Evolutionary conservation across 2,113 vertebrate genomes (phyloP).

Genomic region (Chamaea fasciata): DNA sequence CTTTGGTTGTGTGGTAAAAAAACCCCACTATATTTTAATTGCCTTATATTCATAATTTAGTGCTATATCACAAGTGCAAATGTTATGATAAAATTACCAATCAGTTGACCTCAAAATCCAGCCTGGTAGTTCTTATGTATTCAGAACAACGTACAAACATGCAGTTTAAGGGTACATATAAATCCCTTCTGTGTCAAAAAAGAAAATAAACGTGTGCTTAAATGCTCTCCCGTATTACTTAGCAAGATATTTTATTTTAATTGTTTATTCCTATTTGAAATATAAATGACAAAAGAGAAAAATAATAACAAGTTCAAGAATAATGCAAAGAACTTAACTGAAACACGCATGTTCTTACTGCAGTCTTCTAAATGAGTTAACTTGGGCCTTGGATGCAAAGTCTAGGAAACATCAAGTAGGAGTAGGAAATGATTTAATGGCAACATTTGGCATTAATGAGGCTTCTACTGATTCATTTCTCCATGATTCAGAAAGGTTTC

Average conservation of each 20-base stretch:
- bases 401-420: slow-evolving; percentile 4
- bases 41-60: not conserved
- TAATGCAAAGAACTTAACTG: not conserved
- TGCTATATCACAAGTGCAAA: not conserved
- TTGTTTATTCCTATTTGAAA: not conserved
- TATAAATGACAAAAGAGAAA: not conserved
- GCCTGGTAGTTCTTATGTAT: not conserved
- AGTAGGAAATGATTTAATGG: slow-evolving; percentile 38
- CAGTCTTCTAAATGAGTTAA: not conserved
- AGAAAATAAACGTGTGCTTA: not conserved
- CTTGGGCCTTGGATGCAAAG: not conserved
- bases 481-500: slow-evolving; percentile 26
- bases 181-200: not conserved
- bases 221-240: not conserved
- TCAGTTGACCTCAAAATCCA: not conserved
- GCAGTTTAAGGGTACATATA: not conserved
- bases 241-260: not conserved
- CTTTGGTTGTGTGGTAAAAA: not conserved
- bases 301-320: not conserved
- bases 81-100: not conserved
- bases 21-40: not conserved
- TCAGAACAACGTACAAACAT: not conserved
- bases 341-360: not conserved
- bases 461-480: slow-evolving; percentile 25
- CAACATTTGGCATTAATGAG: slow-evolving; percentile 23